A percentile compares a stretch with the other conserved stretches of the same genome.
Conservation (phyloP, 1,140 invertebrate species). For the Antheraea mylitta region DNA sequence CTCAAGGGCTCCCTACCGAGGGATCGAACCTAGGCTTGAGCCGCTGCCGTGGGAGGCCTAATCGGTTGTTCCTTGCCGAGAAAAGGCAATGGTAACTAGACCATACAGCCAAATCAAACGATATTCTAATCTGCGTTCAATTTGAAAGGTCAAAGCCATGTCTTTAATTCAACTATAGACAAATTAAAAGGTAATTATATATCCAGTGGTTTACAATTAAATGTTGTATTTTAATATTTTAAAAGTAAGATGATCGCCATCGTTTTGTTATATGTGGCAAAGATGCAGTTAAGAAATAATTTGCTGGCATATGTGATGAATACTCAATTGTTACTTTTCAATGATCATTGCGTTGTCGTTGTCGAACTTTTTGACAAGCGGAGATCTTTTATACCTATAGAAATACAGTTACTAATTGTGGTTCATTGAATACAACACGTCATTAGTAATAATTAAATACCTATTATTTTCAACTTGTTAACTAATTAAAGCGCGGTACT, state of each 20-base stretch:
- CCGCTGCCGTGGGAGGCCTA: too few relatives aligned
- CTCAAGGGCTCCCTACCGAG: too few relatives aligned
- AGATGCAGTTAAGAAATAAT: slow-evolving; percentile 24
- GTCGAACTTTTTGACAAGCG: too few relatives aligned
- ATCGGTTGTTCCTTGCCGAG: too few relatives aligned
- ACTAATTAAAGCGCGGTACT: too few relatives aligned
- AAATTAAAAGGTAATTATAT: not conserved
- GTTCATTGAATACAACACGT: not conserved
- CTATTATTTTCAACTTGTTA: too few relatives aligned
- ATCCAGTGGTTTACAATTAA: slow-evolving; percentile 22
- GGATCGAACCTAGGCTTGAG: too few relatives aligned
- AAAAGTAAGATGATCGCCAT: slow-evolving; percentile 7
- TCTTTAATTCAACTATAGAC: not conserved
- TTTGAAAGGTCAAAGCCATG: too few relatives aligned
- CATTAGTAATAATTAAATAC: too few relatives aligned
- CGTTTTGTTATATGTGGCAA: slow-evolving; percentile 14
- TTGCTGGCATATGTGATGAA: not conserved
- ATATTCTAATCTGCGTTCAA: too few relatives aligned
- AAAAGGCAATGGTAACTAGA: too few relatives aligned
- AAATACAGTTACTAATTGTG: not conserved
- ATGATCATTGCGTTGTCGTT: not conserved
- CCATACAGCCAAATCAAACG: too few relatives aligned
- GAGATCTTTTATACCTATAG: not conserved
- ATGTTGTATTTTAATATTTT: slow-evolving; percentile 15
- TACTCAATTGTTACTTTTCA: not conserved